Conservation (phyloP, 1,140 invertebrate species). For the Armadillidium nasatum region DNA sequence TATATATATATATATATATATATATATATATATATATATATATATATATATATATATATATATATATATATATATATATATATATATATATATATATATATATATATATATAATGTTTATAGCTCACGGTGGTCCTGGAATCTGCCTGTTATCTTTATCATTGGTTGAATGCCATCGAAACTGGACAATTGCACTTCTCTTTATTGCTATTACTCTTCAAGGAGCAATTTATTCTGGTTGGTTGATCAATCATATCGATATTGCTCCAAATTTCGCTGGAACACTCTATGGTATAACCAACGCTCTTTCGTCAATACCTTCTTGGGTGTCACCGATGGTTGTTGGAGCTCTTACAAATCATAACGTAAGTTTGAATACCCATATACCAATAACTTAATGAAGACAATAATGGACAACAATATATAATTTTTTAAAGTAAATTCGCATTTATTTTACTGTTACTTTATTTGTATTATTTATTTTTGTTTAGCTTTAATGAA, state of each 20-base stretch:
- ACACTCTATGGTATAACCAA: conserved; percentile 66
- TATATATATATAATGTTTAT: too few relatives aligned
- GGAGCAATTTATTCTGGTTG: conserved; percentile 55
- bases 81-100: not conserved
- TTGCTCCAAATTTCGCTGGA: conserved; percentile 70
- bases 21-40: not conserved
- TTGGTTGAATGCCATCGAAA: not conserved
- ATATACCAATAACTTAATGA: too few relatives aligned
- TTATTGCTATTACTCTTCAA: conserved; percentile 63
- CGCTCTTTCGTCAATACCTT: conserved; percentile 50
- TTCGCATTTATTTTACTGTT: too few relatives aligned
- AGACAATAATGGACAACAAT: too few relatives aligned
- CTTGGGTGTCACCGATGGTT: conserved; percentile 47
- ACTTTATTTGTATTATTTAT: too few relatives aligned
- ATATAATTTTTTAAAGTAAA: too few relatives aligned
- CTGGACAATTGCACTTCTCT: conserved; percentile 54
- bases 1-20: not conserved
- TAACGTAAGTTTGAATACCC: too few relatives aligned
- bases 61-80: conserved; percentile 19
- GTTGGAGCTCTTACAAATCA: conserved; percentile 54
- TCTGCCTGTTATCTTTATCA: not conserved
- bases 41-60: conserved; percentile 5
- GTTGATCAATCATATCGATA: conserved; percentile 62
- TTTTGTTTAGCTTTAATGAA: too few relatives aligned
- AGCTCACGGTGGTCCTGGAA: not conserved